Evolutionary conservation across 2,797 vertebrate species (phyloP).

Genomic region (Cuniculus paca): DNA sequence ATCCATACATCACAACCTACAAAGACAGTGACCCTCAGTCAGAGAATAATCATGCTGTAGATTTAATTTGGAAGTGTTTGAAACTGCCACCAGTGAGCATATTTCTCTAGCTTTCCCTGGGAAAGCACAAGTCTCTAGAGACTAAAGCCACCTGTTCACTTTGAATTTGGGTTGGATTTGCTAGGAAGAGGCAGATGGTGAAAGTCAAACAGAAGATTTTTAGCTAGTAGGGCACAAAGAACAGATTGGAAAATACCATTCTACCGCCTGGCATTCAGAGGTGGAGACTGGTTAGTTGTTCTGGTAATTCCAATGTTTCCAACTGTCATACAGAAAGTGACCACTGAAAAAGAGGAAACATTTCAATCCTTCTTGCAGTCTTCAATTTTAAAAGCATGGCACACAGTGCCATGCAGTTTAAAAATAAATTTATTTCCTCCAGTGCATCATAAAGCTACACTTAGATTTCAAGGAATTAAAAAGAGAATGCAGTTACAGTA

Average conservation of each 20-base stretch:
- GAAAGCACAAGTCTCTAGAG: neutral
- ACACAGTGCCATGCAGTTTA: neutral
- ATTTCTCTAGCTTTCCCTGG: slow-evolving; percentile 17
- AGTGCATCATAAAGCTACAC: neutral
- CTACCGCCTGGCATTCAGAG: neutral
- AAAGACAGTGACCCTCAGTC: slow-evolving; percentile 29
- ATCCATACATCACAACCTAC: slow-evolving; percentile 14
- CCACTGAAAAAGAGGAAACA: neutral
- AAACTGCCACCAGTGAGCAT: slow-evolving; percentile 16
- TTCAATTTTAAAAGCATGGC: slow-evolving; percentile 1
- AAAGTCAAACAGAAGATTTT: slow-evolving; percentile 45
- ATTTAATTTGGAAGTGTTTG: slow-evolving; percentile 53
- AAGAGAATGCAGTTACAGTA: neutral
- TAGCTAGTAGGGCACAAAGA: neutral
- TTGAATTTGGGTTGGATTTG: slow-evolving; percentile 52
- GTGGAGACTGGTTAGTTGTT: neutral
- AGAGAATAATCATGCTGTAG: neutral
- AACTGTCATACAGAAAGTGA: neutral
- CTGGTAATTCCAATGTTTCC: neutral
- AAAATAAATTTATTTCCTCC: slow-evolving; percentile 36
- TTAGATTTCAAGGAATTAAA: slow-evolving; percentile 13
- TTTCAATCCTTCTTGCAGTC: neutral
- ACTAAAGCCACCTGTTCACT: slow-evolving; percentile 37
- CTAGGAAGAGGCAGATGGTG: slow-evolving; percentile 35
- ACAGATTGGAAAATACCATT: slow-evolving; percentile 21